phyloP scores from a whole-genome alignment of 2,888 invertebrate species.

The Catocala nupta region DNA sequence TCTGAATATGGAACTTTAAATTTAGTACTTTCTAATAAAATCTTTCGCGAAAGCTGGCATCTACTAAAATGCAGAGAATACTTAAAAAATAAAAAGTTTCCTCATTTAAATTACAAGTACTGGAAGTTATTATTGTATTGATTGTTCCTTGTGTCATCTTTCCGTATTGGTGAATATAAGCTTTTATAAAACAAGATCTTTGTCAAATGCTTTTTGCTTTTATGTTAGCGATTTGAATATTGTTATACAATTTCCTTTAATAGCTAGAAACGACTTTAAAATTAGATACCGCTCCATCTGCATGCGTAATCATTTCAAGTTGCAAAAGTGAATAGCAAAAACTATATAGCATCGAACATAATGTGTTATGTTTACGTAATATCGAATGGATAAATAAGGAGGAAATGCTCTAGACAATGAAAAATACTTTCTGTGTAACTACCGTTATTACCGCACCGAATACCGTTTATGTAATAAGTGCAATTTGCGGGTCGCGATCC shows the following conservation, averaged over 20 bases:
- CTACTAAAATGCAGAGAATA: not conserved
- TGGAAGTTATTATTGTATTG: too few species aligned
- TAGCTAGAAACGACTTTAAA: constrained; percentile 11
- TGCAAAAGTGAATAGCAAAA: constrained; percentile 21
- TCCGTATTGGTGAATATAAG: not conserved
- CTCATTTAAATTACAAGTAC: too few species aligned
- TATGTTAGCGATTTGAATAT: not conserved
- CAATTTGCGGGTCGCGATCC: constrained; percentile 44
- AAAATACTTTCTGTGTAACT: constrained; percentile 75
- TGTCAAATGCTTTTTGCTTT: not conserved
- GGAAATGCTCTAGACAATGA: constrained; percentile 86
- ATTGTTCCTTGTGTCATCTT: not conserved
- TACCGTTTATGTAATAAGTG: constrained; percentile 65
- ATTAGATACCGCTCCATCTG: constrained; percentile 25
- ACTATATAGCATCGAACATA: constrained; percentile 30
- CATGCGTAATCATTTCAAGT: constrained; percentile 29
- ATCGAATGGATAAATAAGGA: constrained; percentile 64
- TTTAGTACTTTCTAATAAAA: not conserved
- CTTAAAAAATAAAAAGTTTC: not conserved
- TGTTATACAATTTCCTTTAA: constrained; percentile 6
- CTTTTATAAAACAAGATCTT: not conserved
- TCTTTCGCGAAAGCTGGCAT: not conserved
- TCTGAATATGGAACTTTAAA: not conserved
- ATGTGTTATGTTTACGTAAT: constrained; percentile 66
- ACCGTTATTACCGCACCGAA: constrained; percentile 62